A percentile compares a stretch with the other conserved stretches of the same genome.
phyloP scores from a whole-genome alignment of 2,888 invertebrate genomes.

The Phengaris arion region DNA sequence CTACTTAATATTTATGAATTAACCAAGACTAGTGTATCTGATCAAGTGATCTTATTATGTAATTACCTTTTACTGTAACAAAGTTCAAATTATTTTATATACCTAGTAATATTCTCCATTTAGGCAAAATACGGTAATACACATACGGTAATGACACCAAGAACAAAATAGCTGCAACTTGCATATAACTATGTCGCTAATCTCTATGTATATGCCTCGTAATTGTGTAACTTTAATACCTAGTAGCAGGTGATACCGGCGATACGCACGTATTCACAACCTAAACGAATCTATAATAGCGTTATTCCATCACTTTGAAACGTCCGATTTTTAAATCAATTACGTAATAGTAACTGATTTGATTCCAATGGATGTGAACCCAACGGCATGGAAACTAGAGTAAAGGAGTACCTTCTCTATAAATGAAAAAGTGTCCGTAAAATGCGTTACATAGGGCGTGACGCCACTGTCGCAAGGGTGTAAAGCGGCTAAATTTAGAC shows the following conservation, averaged over 20 bases:
- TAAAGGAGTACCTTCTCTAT: too few relatives aligned
- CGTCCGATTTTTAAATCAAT: neutral
- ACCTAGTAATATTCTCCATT: too few relatives aligned
- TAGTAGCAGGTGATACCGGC: neutral
- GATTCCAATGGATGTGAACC: neutral
- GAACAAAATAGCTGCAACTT: neutral
- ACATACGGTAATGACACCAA: neutral
- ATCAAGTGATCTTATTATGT: too few relatives aligned
- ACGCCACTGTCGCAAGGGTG: too few relatives aligned
- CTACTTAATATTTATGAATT: too few relatives aligned
- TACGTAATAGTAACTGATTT: neutral
- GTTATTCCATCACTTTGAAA: neutral
- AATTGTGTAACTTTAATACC: neutral
- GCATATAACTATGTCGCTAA: neutral
- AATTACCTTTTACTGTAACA: too few relatives aligned
- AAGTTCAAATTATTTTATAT: too few relatives aligned
- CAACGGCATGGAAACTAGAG: too few relatives aligned
- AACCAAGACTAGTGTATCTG: too few relatives aligned
- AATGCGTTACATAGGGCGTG: too few relatives aligned
- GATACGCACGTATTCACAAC: slow-evolving; percentile 8
- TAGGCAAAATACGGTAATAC: neutral
- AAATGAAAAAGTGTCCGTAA: too few relatives aligned
- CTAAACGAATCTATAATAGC: neutral
- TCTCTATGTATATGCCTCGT: neutral
- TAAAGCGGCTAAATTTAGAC: too few relatives aligned